Evolutionary conservation across 1,140 invertebrate genomes (phyloP), one percentile per base, ranked within the genome.

Genomic region (Aporrectodea caliginosa): DNA sequence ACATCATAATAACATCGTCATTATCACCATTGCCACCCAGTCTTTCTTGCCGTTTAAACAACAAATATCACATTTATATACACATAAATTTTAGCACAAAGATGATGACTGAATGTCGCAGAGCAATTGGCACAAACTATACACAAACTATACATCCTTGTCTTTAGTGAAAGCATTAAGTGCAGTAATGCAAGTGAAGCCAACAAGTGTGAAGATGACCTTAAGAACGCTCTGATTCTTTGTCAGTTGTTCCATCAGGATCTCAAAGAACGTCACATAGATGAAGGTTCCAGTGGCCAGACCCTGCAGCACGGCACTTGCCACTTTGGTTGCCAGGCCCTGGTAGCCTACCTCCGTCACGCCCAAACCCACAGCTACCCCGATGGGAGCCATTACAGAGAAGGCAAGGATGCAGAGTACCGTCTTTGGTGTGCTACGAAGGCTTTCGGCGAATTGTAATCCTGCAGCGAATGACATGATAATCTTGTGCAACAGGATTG

Each of bases 241-340:
- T 2, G 30, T 43, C 27, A 80, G 16, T 69, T 80, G 78, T 58
- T 80, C 58, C 35, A 33, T 32, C 75, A 95, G 90, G 31, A 96
- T 93, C 88, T 96, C 94, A 85, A 95, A 95, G 90, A 95, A 95
- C 0, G 95, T 93, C 43, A 96, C 94, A 85, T 95, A 95, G 0
- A 95, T 90, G 14, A 96, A 89, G 0, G 94, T 96, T 31, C 94
- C 94, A 58, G 93, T 93, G 0, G 94, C 94, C 88, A 95, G 91
- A 14, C 93, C 94, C 84, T 95, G 93, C 0, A 90, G 69, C 1
- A 73, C 31, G 14, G 22, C 33, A n/a, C 30, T 73, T 14, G 77
- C 33, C 2, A 78, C 27, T 2, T 72, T 34, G 1, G 34, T 31
- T 2, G 78, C 12, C 16, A 79, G n/a, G 12, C 22, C 30, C 16